Percentiles rank a stretch among this genome's conserved stretches.
phyloP scores from a whole-genome alignment of 92 coral and sea anemone species.

The Parazoanthus darwini region DNA sequence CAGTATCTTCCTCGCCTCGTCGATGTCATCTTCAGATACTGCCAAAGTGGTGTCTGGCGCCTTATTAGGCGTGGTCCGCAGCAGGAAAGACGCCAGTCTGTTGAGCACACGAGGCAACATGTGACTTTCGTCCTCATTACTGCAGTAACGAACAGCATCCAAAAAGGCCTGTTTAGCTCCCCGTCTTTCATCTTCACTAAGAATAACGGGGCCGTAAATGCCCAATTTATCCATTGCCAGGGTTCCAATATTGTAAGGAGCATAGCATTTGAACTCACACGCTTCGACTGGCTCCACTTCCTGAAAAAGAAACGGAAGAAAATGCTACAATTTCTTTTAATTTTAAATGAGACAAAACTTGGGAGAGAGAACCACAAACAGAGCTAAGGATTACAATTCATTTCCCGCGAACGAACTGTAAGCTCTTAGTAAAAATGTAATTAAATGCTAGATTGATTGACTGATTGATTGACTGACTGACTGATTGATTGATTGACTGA shows the following conservation, averaged over 20 bases:
- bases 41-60: slow-evolving; percentile 43
- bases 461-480: no score
- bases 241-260: background rate
- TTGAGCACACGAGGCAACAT: slow-evolving; percentile 41
- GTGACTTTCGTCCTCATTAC: slow-evolving; percentile 11
- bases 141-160: slow-evolving; percentile 2
- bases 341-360: no score
- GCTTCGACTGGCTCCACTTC: slow-evolving; percentile 30
- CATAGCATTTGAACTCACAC: slow-evolving; percentile 23
- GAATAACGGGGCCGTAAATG: background rate
- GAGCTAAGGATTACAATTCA: no score
- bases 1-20: background rate
- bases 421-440: no score
- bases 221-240: slow-evolving; percentile 33
- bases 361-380: no score
- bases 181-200: slow-evolving; percentile 12
- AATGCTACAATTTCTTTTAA: background rate
- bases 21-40: slow-evolving; percentile 10
- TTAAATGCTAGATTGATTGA: no score
- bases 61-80: slow-evolving; percentile 43
- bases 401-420: no score
- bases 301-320: background rate
- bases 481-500: no score
- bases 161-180: slow-evolving; percentile 8
- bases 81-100: slow-evolving; percentile 43